Evolutionary conservation across 2,113 vertebrate genomes (phyloP).

Genomic region (Leuciscus idus): DNA sequence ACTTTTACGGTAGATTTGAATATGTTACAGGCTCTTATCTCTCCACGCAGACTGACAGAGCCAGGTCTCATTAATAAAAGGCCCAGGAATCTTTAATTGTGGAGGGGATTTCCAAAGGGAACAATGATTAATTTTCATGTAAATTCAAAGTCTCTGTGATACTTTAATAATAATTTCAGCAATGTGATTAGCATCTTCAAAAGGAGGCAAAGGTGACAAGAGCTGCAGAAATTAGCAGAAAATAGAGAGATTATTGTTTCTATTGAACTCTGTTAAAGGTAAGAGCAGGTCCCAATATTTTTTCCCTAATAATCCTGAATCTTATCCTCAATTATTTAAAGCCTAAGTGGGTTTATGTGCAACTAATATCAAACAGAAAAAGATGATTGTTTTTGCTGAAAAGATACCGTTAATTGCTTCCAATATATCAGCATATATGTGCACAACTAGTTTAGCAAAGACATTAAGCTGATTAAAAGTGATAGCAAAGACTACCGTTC

Average conservation of each 20-base stretch:
- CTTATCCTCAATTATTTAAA: neutral
- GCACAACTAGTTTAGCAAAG: neutral
- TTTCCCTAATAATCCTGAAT: neutral
- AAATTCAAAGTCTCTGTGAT: constrained; percentile 44
- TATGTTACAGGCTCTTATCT: constrained; percentile 52
- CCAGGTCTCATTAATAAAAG: constrained; percentile 57
- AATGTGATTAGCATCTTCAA: constrained; percentile 59
- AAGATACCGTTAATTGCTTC: neutral
- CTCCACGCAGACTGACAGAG: constrained; percentile 40
- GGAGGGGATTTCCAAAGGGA: constrained; percentile 55
- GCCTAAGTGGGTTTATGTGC: neutral
- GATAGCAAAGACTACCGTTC: neutral
- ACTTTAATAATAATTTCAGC: constrained; percentile 39
- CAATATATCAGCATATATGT: neutral
- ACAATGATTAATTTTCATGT: constrained; percentile 60
- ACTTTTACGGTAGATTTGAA: constrained; percentile 46
- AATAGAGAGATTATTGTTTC: constrained; percentile 34
- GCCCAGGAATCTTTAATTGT: constrained; percentile 56
- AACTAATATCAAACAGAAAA: neutral
- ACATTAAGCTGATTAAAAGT: neutral
- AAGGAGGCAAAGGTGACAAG: neutral
- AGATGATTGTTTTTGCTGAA: neutral
- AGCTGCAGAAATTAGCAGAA: constrained; percentile 38
- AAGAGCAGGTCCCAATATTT: neutral
- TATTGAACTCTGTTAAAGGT: constrained; percentile 27